phyloP scores from a whole-genome alignment of 2,113 vertebrate species.

The Gyps fulvus region DNA sequence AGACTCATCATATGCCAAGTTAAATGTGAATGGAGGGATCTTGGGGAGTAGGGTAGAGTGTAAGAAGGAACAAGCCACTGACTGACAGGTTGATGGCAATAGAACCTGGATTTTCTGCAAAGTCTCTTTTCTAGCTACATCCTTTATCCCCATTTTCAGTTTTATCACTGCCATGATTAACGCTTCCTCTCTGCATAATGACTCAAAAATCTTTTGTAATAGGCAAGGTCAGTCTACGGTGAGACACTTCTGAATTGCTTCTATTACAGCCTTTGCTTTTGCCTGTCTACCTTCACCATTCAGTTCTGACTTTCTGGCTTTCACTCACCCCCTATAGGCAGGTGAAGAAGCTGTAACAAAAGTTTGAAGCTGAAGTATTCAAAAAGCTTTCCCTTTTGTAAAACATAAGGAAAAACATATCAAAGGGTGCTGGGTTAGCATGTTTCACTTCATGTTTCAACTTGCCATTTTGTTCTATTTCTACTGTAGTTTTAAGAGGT shows the following conservation, averaged over 20 bases:
- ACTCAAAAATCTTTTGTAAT: background rate
- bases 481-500: background rate
- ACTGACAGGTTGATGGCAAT: background rate
- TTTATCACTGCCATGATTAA: slow-evolving; percentile 4
- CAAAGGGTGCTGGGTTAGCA: slow-evolving; percentile 24
- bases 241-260: background rate
- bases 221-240: background rate
- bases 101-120: background rate
- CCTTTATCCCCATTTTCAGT: background rate
- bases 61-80: background rate
- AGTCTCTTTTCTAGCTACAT: background rate
- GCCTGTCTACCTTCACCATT: background rate
- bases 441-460: slow-evolving; percentile 27
- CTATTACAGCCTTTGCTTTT: background rate
- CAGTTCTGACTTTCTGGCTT: background rate
- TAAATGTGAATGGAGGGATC: background rate
- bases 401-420: slow-evolving; percentile 3
- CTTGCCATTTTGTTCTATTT: slow-evolving; percentile 25
- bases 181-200: background rate
- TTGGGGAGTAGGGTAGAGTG: background rate
- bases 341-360: background rate
- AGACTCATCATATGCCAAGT: background rate
- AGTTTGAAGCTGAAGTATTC: background rate
- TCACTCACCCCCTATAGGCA: background rate
- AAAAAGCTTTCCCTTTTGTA: background rate